phyloP scores from a whole-genome alignment of 2,888 invertebrate genomes.

The Molorchus minor region DNA sequence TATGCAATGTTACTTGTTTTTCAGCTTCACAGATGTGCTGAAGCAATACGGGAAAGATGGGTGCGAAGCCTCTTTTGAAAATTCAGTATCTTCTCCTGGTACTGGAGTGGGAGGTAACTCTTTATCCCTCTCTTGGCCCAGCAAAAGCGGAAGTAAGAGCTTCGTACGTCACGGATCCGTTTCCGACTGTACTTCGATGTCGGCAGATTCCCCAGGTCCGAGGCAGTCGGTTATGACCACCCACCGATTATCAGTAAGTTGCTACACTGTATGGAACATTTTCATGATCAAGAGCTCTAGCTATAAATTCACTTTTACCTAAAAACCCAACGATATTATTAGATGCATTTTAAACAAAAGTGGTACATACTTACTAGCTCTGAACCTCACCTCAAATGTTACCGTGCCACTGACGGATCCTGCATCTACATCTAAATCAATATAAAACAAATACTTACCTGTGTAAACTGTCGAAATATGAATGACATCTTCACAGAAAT shows the following conservation, averaged over 20 bases:
- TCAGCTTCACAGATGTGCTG: slow-evolving; percentile 76
- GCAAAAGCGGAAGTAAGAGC: slow-evolving; percentile 49
- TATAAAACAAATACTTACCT: too few species aligned
- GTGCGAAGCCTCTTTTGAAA: slow-evolving; percentile 25
- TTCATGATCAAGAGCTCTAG: too few species aligned
- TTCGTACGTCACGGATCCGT: slow-evolving; percentile 60
- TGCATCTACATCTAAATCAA: too few species aligned
- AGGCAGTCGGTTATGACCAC: slow-evolving; percentile 64
- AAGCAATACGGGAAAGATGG: slow-evolving; percentile 66
- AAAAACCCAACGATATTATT: too few species aligned
- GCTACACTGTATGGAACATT: too few species aligned
- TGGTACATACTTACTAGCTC: too few species aligned
- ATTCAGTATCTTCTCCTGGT: slow-evolving; percentile 24
- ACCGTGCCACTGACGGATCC: too few species aligned
- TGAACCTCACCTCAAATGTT: too few species aligned
- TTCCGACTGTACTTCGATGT: slow-evolving; percentile 73
- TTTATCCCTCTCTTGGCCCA: slow-evolving; percentile 52
- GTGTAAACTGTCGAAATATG: too few species aligned
- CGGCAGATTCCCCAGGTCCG: slow-evolving; percentile 74
- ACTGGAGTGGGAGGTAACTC: slow-evolving; percentile 29
- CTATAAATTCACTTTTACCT: too few species aligned
- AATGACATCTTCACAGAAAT: slow-evolving; percentile 56
- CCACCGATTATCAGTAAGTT: slow-evolving; percentile 36
- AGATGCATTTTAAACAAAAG: too few species aligned
- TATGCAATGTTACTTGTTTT: not conserved